Evolutionary conservation across 2,113 vertebrate genomes (phyloP).

Genomic region (Hemichromis elongatus): DNA sequence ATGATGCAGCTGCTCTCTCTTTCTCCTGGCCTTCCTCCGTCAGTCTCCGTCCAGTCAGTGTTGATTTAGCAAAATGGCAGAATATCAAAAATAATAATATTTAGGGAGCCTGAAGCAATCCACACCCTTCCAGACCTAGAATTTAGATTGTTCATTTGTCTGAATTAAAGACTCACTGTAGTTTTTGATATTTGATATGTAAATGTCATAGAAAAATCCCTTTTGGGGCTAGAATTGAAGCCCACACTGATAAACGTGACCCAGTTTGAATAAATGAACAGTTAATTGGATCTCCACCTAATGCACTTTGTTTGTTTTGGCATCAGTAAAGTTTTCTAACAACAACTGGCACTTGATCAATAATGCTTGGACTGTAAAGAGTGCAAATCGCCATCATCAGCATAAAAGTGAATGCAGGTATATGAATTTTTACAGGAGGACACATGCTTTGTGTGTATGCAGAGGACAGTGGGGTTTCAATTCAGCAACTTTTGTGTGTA

Average conservation of each 20-base stretch:
- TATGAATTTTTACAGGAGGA: not conserved
- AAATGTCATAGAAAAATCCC: not conserved
- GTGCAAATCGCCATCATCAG: not conserved
- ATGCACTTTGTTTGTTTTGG: not conserved
- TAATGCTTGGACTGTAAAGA: not conserved
- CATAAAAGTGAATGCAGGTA: not conserved
- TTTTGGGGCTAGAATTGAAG: not conserved
- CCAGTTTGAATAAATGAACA: not conserved
- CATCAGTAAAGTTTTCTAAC: not conserved
- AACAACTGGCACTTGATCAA: not conserved
- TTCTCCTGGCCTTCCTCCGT: not conserved
- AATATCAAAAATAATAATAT: not conserved
- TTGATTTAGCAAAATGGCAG: not conserved
- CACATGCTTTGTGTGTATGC: not conserved
- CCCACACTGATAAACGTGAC: not conserved
- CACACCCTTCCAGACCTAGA: not conserved
- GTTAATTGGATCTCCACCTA: not conserved
- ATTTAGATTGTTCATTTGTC: not conserved
- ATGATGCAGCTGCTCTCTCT: conserved; percentile 42
- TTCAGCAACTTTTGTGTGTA: not conserved
- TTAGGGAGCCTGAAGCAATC: not conserved
- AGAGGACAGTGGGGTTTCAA: not conserved
- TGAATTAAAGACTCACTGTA: not conserved
- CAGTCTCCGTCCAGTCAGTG: not conserved
- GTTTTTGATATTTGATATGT: not conserved